Conservation (phyloP, 2,113 vertebrate species). For the Seriola dumerili region DNA sequence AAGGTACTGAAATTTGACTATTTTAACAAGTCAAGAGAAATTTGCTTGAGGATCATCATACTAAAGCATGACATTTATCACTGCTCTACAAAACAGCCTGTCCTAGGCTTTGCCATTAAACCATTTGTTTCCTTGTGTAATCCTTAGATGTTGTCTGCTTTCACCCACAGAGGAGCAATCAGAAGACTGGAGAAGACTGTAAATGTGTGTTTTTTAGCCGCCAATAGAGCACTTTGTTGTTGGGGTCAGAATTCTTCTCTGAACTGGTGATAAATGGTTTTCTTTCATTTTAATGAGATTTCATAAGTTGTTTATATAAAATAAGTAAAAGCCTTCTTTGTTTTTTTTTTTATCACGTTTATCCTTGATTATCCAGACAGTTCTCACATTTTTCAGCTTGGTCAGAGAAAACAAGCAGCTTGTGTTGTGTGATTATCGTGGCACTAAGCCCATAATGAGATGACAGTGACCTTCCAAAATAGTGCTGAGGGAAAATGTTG, state of each 20-base stretch:
- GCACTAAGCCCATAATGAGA: conserved; percentile 9
- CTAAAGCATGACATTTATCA: not conserved
- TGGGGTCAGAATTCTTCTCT: not conserved
- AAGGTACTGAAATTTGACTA: conserved; percentile 1
- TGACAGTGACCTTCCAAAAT: conserved; percentile 29
- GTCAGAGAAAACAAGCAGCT: not conserved
- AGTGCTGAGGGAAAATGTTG: not conserved
- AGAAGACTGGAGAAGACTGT: not conserved
- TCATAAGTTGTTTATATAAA: not conserved
- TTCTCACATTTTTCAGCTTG: not conserved
- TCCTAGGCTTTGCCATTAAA: conserved; percentile 26
- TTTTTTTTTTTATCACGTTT: not conserved
- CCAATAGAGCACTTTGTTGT: conserved; percentile 20
- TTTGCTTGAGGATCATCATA: not conserved
- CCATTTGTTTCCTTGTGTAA: conserved; percentile 32
- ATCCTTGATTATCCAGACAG: not conserved
- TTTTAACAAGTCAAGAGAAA: conserved; percentile 17
- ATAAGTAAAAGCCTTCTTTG: not conserved
- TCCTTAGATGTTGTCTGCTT: conserved; percentile 44
- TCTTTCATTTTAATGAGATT: not conserved
- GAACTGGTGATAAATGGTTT: not conserved
- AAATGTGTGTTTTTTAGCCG: conserved; percentile 34
- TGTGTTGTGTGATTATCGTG: conserved; percentile 7
- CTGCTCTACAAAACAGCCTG: not conserved
- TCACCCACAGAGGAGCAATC: conserved; percentile 24